phyloP scores from a whole-genome alignment of 2,797 vertebrate species.

The Sciurus carolinensis region DNA sequence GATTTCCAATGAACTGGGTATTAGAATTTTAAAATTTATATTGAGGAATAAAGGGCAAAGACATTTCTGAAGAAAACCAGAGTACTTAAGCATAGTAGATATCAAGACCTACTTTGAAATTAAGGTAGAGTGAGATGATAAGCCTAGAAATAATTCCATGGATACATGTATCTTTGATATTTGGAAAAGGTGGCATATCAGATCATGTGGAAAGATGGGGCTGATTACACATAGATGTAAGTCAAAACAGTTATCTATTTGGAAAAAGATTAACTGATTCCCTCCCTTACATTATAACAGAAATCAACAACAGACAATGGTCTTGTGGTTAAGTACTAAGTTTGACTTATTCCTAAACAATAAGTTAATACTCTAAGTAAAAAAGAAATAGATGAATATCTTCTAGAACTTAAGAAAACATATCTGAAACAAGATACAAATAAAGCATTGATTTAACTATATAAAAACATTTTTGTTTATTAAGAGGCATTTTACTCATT shows the following conservation, averaged over 20 bases:
- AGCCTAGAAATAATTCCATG: neutral
- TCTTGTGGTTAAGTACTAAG: slow-evolving; percentile 20
- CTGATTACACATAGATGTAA: neutral
- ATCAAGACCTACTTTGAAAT: slow-evolving; percentile 24
- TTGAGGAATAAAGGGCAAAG: neutral
- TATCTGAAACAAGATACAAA: neutral
- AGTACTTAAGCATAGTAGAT: neutral
- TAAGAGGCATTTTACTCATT: slow-evolving; percentile 20
- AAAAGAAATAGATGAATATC: neutral
- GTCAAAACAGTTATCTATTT: neutral
- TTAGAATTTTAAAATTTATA: slow-evolving; percentile 43
- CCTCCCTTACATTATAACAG: neutral
- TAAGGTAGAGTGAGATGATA: neutral
- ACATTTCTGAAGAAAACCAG: slow-evolving; percentile 21
- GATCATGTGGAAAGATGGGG: neutral
- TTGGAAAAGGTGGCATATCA: neutral
- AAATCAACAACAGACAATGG: neutral
- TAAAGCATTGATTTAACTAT: neutral
- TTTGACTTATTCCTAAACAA: slow-evolving; percentile 6
- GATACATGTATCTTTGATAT: neutral
- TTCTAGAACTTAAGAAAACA: slow-evolving; percentile 47
- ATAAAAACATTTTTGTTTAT: slow-evolving; percentile 48
- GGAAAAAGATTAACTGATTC: slow-evolving; percentile 20
- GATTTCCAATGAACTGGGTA: neutral
- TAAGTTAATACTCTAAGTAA: slow-evolving; percentile 31